These are phyloP conservation scores for Cygnus buccinator DNA, from an alignment of 2,113 vertebrate genomes.

Conservation along the genomic window DNA sequence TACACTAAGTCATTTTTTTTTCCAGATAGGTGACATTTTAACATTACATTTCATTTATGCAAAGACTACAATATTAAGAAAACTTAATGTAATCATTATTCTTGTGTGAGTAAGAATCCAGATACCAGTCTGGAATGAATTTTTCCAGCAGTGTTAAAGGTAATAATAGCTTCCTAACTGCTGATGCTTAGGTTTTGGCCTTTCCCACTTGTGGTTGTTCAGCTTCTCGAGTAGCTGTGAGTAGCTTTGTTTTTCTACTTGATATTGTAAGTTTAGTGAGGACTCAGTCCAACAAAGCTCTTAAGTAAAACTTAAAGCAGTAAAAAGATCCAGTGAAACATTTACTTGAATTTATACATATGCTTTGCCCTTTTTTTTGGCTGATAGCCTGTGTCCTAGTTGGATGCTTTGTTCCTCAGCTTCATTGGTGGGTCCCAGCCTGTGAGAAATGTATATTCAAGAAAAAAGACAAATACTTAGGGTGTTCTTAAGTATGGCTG, in stretches of 20 bases:
- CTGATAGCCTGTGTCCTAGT: not conserved
- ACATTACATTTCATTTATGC: slow-evolving; percentile 46
- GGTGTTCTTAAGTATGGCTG: not conserved
- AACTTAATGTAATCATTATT: slow-evolving; percentile 55
- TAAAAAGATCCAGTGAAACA: not conserved
- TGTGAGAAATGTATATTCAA: not conserved
- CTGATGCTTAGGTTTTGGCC: slow-evolving; percentile 27
- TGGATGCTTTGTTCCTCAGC: not conserved
- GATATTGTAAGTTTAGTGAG: not conserved
- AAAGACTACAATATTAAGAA: slow-evolving; percentile 61
- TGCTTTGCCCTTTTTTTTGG: not conserved
- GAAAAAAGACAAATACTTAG: not conserved
- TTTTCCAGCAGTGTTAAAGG: slow-evolving; percentile 42
- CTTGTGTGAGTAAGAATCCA: slow-evolving; percentile 59
- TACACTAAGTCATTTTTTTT: slow-evolving; percentile 41
- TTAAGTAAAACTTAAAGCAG: not conserved
- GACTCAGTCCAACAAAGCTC: not conserved
- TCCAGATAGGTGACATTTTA: slow-evolving; percentile 63
- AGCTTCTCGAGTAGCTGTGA: not conserved
- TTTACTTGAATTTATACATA: not conserved
- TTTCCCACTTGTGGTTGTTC: slow-evolving; percentile 34
- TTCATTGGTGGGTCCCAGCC: not conserved
- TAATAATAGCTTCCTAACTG: slow-evolving; percentile 45
- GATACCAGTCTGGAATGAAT: slow-evolving; percentile 54
- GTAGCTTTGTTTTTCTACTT: slow-evolving; percentile 23